Evolutionary conservation across 2,888 invertebrate species (phyloP).

Genomic region (Trimorus sp.): DNA sequence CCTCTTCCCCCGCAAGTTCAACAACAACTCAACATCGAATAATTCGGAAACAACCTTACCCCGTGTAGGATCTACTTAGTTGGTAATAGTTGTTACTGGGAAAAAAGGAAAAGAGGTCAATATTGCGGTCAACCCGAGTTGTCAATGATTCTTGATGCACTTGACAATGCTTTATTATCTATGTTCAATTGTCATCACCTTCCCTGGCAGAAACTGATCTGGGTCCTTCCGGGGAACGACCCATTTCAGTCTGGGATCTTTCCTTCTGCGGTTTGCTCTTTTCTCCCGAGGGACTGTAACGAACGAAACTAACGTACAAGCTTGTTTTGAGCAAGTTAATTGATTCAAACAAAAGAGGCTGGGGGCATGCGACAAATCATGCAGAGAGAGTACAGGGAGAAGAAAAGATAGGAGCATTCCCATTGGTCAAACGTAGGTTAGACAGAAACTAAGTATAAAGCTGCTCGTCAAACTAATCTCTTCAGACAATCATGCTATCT

Average conservation of each 20-base stretch:
- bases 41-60: conserved; percentile 40
- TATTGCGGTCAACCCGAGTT: neutral
- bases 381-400: neutral
- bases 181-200: no score
- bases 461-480: neutral
- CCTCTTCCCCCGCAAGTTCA: no score
- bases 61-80: conserved; percentile 54
- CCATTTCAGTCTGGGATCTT: no score
- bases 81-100: conserved; percentile 53
- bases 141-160: no score
- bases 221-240: no score
- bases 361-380: conserved; percentile 1
- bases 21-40: conserved; percentile 3
- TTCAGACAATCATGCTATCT: conserved; percentile 15
- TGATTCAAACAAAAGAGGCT: no score
- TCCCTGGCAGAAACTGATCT: no score
- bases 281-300: no score
- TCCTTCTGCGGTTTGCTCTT: no score
- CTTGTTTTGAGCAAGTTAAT: no score
- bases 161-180: no score
- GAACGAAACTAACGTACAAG: neutral
- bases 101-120: conserved; percentile 17
- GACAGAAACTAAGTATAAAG: neutral
- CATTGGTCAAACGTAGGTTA: neutral
- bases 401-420: neutral